These are phyloP conservation scores for Oryzias curvinotus DNA, from an alignment of 2,113 vertebrate genomes.

Conservation along the genomic window DNA sequence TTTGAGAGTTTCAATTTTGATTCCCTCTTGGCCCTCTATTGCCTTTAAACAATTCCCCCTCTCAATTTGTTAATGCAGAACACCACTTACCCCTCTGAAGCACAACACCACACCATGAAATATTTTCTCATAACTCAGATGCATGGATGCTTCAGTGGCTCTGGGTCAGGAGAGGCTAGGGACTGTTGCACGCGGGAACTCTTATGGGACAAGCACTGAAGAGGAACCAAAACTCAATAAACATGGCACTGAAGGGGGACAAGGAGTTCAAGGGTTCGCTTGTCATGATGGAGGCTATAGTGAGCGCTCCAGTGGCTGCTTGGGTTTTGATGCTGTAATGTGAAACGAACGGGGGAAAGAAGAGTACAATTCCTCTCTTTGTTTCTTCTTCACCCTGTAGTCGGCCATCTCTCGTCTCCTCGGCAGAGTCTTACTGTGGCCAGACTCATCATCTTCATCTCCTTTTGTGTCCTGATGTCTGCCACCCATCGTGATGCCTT, in stretches of 20 bases:
- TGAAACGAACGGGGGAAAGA: slow-evolving; percentile 71
- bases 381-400: slow-evolving; percentile 53
- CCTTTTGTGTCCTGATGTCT: slow-evolving; percentile 36
- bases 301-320: slow-evolving; percentile 72
- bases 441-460: slow-evolving; percentile 57
- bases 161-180: slow-evolving; percentile 45
- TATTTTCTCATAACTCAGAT: slow-evolving; percentile 50
- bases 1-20: slow-evolving; percentile 35
- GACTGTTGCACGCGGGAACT: slow-evolving; percentile 31
- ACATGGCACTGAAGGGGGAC: slow-evolving; percentile 31
- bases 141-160: slow-evolving; percentile 42
- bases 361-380: slow-evolving; percentile 74
- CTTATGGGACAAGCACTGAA: slow-evolving; percentile 65
- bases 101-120: slow-evolving; percentile 7
- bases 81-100: slow-evolving; percentile 35
- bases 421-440: slow-evolving; percentile 46
- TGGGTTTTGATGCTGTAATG: slow-evolving; percentile 77
- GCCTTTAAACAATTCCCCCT: slow-evolving; percentile 35
- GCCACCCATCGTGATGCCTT: slow-evolving; percentile 59
- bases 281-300: slow-evolving; percentile 75
- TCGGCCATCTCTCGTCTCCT: slow-evolving; percentile 57
- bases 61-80: slow-evolving; percentile 27
- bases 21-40: slow-evolving; percentile 32
- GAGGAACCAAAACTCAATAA: slow-evolving; percentile 76
- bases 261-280: slow-evolving; percentile 67